These are phyloP conservation scores for Euclidia mi DNA, from an alignment of 2,888 invertebrate species.

Conservation along the genomic window DNA sequence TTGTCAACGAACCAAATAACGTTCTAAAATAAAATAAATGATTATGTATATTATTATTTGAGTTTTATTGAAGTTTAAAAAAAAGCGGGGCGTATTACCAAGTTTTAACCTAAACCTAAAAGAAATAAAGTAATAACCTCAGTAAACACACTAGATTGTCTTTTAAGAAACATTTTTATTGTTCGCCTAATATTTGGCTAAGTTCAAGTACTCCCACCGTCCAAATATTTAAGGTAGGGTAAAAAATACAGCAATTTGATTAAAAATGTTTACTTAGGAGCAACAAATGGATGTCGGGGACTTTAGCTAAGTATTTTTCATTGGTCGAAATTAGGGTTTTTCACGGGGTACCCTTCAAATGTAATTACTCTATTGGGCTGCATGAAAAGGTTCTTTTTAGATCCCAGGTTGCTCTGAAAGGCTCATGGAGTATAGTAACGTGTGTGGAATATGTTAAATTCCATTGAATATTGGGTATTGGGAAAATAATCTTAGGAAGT, in stretches of 20 bases:
- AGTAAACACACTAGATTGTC: conserved; percentile 7
- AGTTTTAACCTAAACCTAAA: too few species aligned
- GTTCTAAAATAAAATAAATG: too few species aligned
- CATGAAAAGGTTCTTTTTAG: conserved; percentile 68
- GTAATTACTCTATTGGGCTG: conserved; percentile 76
- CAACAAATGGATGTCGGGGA: conserved; percentile 60
- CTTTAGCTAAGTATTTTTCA: conserved; percentile 63
- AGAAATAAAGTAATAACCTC: background rate
- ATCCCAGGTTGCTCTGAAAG: conserved; percentile 40
- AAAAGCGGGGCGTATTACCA: too few species aligned
- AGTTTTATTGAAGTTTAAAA: too few species aligned
- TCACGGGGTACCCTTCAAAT: conserved; percentile 65
- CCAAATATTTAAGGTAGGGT: conserved; percentile 51
- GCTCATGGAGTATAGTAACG: conserved; percentile 32
- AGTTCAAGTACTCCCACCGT: conserved; percentile 30
- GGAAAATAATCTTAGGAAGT: background rate
- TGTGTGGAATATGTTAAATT: conserved; percentile 50
- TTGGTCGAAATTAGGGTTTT: conserved; percentile 70
- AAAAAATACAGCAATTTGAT: conserved; percentile 64
- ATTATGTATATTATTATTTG: too few species aligned
- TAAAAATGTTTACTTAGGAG: conserved; percentile 71
- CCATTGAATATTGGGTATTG: conserved; percentile 32
- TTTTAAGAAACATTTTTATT: conserved; percentile 40
- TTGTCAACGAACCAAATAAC: too few species aligned
- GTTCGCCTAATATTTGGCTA: conserved; percentile 35